A percentile compares a stretch with the other conserved stretches of the same genome.
These are phyloP conservation scores for Drosophila atroscutellata DNA, from an alignment of 2,888 invertebrate species.

Conservation along the genomic window DNA sequence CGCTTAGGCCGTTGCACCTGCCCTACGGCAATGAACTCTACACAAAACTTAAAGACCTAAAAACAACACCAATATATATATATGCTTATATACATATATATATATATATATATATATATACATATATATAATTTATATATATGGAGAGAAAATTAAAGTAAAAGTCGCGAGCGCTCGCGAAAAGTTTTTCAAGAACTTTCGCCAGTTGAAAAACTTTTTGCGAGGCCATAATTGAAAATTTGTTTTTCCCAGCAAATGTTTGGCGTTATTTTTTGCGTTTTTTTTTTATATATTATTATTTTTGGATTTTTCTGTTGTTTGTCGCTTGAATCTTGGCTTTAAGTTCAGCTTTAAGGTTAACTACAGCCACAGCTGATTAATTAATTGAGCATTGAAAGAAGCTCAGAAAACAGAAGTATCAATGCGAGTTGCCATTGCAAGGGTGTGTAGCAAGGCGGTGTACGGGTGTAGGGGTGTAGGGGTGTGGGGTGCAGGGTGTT, in stretches of 20 bases:
- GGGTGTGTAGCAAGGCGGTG: neutral
- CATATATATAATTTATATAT: neutral
- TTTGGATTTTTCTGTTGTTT: conserved; percentile 4
- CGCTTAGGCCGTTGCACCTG: conserved; percentile 71
- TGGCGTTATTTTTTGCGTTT: conserved; percentile 11
- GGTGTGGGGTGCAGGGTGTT: neutral
- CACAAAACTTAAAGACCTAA: conserved; percentile 54
- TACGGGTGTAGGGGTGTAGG: neutral
- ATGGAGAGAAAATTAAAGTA: conserved; percentile 67
- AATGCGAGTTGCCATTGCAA: conserved; percentile 21
- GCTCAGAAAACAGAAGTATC: conserved; percentile 41
- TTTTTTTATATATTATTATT: neutral
- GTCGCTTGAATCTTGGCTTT: conserved; percentile 5
- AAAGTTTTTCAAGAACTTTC: conserved; percentile 74
- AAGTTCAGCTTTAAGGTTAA: conserved; percentile 20
- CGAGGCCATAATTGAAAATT: conserved; percentile 77
- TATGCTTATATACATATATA: neutral
- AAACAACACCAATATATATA: conserved; percentile 22
- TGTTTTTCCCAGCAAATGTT: conserved; percentile 57
- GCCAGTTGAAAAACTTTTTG: conserved; percentile 68
- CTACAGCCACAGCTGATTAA: conserved; percentile 60
- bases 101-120: conserved; percentile 8
- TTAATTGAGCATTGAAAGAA: conserved; percentile 74
- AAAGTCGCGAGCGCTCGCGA: conserved; percentile 67
- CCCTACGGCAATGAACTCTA: conserved; percentile 67